phyloP scores from a whole-genome alignment of 2,797 vertebrate species.

The Taenioides sp. region DNA sequence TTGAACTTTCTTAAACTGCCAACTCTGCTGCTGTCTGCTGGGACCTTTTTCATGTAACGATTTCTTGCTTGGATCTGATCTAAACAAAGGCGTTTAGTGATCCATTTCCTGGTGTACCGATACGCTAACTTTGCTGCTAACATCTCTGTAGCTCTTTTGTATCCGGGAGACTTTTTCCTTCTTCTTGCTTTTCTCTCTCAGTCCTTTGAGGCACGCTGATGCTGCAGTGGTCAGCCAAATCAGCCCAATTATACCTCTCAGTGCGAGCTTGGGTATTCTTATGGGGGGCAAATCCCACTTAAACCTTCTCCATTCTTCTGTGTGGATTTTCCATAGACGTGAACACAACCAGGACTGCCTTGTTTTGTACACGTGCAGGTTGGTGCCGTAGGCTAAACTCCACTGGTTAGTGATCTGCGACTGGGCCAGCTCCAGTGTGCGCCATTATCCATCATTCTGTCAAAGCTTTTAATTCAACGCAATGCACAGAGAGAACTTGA shows the following conservation, averaged over 20 bases:
- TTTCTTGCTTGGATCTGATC: constrained; percentile 50
- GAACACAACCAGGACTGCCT: constrained; percentile 38
- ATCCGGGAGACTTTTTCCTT: constrained; percentile 34
- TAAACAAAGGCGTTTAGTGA: constrained; percentile 55
- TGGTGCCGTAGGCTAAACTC: constrained; percentile 26
- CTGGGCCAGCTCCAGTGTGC: constrained; percentile 26
- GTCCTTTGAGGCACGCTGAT: constrained; percentile 42
- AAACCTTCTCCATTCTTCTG: constrained; percentile 41
- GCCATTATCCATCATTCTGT: constrained; percentile 71
- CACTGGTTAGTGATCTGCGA: constrained; percentile 36
- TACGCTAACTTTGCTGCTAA: constrained; percentile 53
- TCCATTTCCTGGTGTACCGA: constrained; percentile 56
- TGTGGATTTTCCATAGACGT: constrained; percentile 38
- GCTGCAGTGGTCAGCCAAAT: constrained; percentile 57
- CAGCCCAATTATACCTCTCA: constrained; percentile 64
- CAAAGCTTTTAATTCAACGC: constrained; percentile 55
- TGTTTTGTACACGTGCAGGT: constrained; percentile 14
- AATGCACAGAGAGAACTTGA: constrained; percentile 46
- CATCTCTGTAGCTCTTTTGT: constrained; percentile 54
- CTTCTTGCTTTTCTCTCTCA: constrained; percentile 15
- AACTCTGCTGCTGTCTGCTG: constrained; percentile 20
- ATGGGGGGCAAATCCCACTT: constrained; percentile 49
- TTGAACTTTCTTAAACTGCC: constrained; percentile 6
- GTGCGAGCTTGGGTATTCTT: constrained; percentile 47
- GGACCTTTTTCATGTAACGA: constrained; percentile 39